Evolutionary conservation across 2,888 invertebrate species (phyloP).

Genomic region (Choreutis nemorana): DNA sequence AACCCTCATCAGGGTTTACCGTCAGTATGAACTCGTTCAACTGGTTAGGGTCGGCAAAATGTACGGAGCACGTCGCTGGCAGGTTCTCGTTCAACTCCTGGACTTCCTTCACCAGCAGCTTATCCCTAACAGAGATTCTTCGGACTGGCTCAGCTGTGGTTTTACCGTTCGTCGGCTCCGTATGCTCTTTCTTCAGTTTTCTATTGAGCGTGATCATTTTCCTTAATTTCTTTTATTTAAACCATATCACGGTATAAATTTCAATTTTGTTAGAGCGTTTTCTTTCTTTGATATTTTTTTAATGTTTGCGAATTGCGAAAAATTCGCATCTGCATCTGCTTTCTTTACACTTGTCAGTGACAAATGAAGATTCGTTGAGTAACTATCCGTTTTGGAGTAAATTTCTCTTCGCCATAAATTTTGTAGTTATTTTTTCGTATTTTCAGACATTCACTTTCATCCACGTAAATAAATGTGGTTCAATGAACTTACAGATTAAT

Average conservation of each 20-base stretch:
- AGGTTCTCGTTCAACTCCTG: constrained; percentile 88
- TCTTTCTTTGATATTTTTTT: no score
- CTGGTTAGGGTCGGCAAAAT: constrained; percentile 83
- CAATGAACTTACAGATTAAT: no score
- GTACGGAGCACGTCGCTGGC: constrained; percentile 79
- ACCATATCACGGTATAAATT: constrained; percentile 1
- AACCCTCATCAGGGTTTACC: constrained; percentile 86
- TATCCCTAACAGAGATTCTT: constrained; percentile 80
- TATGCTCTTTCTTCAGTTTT: constrained; percentile 72
- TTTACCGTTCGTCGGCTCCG: constrained; percentile 44
- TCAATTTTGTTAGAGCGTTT: no score
- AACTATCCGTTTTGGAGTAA: constrained; percentile 2
- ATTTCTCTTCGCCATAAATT: no score
- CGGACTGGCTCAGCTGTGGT: constrained; percentile 42
- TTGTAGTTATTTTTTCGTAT: no score
- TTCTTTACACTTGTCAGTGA: no score
- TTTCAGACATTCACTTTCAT: no score
- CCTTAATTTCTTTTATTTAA: no score
- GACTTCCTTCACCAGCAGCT: constrained; percentile 81
- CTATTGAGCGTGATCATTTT: constrained; percentile 78
- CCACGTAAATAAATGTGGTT: no score
- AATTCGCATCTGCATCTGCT: no score
- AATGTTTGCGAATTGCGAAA: no score
- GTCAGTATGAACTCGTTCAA: constrained; percentile 81
- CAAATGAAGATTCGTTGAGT: background rate